Percentiles rank a stretch among this genome's conserved stretches.
These are phyloP conservation scores for Leptinotarsa defecta DNA, from an alignment of 1,140 invertebrate species.

Conservation along the genomic window DNA sequence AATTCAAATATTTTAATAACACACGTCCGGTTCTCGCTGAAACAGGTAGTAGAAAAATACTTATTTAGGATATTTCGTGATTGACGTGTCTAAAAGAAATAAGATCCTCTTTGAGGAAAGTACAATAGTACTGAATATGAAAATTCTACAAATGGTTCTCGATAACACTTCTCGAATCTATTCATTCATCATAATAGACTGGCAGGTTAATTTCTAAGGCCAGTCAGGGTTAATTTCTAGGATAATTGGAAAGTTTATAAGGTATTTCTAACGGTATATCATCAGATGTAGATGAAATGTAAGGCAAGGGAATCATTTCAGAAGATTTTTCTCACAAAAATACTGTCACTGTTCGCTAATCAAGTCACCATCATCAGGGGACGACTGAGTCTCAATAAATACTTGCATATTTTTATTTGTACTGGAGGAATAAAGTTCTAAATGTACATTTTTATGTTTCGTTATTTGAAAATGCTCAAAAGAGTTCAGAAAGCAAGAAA, in stretches of 20 bases:
- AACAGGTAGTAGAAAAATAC: slow-evolving; percentile 34
- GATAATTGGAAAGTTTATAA: neutral
- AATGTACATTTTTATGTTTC: no score
- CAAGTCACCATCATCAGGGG: no score
- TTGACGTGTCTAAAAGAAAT: slow-evolving; percentile 36
- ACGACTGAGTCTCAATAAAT: no score
- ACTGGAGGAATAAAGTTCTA: no score
- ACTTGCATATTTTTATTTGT: no score
- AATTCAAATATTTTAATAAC: slow-evolving; percentile 26
- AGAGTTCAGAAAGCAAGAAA: no score
- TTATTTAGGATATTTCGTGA: slow-evolving; percentile 28
- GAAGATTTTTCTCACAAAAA: no score
- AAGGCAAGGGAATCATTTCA: no score
- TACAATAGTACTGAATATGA: slow-evolving; percentile 28
- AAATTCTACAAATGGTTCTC: slow-evolving; percentile 23
- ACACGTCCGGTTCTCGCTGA: slow-evolving; percentile 34
- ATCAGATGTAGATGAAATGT: no score
- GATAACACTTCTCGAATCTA: slow-evolving; percentile 12
- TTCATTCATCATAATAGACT: neutral
- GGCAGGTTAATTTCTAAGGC: neutral
- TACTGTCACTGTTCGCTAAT: no score
- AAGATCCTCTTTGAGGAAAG: slow-evolving; percentile 16
- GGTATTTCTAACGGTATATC: no score
- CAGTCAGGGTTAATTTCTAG: neutral
- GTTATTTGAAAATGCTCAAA: no score